Percentiles rank a stretch among this genome's conserved stretches.
phyloP scores from a whole-genome alignment of 1,140 invertebrate species.

The Hesperophylax magnus region DNA sequence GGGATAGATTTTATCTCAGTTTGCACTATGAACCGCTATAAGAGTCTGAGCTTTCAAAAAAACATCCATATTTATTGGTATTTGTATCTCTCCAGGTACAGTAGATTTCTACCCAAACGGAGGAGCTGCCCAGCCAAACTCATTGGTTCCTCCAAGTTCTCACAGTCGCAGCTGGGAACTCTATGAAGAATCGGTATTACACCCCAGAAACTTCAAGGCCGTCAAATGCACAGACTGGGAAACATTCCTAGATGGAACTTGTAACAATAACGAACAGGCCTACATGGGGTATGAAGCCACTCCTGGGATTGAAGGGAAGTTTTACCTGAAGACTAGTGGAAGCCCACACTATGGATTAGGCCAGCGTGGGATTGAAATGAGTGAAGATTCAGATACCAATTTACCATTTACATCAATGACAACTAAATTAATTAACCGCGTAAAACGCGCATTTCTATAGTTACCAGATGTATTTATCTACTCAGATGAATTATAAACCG shows the following conservation, averaged over 20 bases:
- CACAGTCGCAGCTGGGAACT: slow-evolving; percentile 75
- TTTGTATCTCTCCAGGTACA: slow-evolving; percentile 70
- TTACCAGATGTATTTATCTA: too few relatives aligned
- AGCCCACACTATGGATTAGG: background rate
- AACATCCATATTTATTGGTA: background rate
- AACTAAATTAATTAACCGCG: too few relatives aligned
- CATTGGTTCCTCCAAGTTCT: slow-evolving; percentile 73
- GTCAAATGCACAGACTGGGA: slow-evolving; percentile 67
- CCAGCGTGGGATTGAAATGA: background rate
- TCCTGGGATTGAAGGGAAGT: slow-evolving; percentile 67
- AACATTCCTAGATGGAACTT: slow-evolving; percentile 68
- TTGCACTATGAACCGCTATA: too few relatives aligned
- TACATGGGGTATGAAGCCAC: slow-evolving; percentile 72
- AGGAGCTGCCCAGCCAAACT: slow-evolving; percentile 70
- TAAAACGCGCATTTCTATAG: too few relatives aligned
- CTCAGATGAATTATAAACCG: too few relatives aligned
- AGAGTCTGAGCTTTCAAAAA: too few relatives aligned
- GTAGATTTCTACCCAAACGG: slow-evolving; percentile 88
- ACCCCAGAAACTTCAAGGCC: slow-evolving; percentile 69
- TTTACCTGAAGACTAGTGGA: slow-evolving; percentile 64
- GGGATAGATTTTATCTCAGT: too few relatives aligned
- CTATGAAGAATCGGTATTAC: slow-evolving; percentile 74
- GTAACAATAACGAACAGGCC: slow-evolving; percentile 62
- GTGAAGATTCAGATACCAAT: too few relatives aligned
- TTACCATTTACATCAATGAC: too few relatives aligned